phyloP scores from a whole-genome alignment of 2,113 vertebrate genomes.

The Anarhynchus alexandrinus region DNA sequence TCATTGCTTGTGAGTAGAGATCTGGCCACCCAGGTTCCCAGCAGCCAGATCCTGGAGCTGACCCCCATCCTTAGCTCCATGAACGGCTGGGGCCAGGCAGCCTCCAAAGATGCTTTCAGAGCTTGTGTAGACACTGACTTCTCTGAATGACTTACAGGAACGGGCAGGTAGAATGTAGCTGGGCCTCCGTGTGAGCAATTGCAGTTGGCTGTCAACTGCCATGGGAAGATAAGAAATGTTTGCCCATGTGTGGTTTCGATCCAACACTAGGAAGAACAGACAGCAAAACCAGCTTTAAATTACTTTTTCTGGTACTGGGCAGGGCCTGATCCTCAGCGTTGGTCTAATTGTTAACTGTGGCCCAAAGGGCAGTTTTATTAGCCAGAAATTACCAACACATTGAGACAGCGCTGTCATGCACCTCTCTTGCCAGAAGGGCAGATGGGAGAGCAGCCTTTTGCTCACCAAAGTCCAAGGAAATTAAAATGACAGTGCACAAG shows the following conservation, averaged over 20 bases:
- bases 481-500: neutral
- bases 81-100: neutral
- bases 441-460: neutral
- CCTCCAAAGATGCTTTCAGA: neutral
- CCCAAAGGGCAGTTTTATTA: slow-evolving; percentile 14
- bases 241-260: neutral
- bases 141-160: neutral
- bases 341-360: neutral
- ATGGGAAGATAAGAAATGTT: neutral
- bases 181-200: neutral
- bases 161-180: neutral
- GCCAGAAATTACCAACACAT: neutral
- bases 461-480: neutral
- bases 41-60: neutral
- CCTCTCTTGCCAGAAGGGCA: neutral
- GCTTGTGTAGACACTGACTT: neutral
- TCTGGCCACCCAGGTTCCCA: neutral
- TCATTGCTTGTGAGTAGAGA: neutral
- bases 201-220: neutral
- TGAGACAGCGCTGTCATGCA: neutral
- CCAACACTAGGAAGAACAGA: neutral
- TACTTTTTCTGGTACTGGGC: neutral
- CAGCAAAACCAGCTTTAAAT: neutral
- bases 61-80: neutral
- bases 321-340: neutral